These are phyloP conservation scores for Isichthys henryi DNA, from an alignment of 2,113 vertebrate species.

Conservation along the genomic window DNA sequence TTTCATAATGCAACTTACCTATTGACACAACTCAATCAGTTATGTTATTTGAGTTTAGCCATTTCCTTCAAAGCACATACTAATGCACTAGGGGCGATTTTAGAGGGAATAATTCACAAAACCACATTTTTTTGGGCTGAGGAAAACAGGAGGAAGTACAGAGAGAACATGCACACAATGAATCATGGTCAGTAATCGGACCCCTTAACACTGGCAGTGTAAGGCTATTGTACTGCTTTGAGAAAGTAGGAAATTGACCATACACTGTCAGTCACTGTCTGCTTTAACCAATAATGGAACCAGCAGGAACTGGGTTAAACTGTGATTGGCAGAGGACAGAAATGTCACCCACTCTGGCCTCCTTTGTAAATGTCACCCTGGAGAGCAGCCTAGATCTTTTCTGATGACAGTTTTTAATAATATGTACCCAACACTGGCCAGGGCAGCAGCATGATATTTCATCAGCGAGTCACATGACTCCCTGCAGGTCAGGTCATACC, in stretches of 20 bases:
- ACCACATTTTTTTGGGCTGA: not conserved
- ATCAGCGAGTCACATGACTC: not conserved
- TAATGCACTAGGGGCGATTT: not conserved
- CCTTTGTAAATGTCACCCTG: not conserved
- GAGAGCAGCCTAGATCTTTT: not conserved
- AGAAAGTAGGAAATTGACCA: not conserved
- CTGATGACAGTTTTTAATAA: not conserved
- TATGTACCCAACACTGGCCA: not conserved
- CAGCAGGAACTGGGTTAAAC: not conserved
- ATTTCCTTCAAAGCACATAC: not conserved
- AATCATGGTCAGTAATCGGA: not conserved
- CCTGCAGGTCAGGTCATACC: not conserved
- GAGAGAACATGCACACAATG: not conserved
- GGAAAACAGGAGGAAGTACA: not conserved
- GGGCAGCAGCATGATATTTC: not conserved
- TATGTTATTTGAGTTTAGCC: not conserved
- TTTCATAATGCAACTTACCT: not conserved
- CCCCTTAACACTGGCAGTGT: not conserved
- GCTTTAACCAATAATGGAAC: not conserved
- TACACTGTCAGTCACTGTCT: not conserved
- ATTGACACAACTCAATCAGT: not conserved
- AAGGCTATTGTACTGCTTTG: not conserved
- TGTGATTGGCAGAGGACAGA: not conserved
- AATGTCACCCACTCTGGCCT: not conserved
- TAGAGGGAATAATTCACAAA: not conserved